Conservation (phyloP, 2,113 vertebrate species). For the Hymenochirus boettgeri region DNA sequence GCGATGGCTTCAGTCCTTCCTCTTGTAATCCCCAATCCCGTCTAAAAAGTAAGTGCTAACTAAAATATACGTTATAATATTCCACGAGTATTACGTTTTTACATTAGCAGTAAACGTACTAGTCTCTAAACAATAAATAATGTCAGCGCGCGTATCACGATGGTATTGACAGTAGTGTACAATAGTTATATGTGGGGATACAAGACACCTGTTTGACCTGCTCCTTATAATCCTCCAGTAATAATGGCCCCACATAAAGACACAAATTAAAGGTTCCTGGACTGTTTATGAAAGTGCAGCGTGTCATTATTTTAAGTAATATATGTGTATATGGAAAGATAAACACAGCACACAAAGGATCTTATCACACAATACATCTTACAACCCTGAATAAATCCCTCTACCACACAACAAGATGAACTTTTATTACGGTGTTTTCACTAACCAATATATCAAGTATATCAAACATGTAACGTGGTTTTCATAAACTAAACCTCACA, state of each 20-base stretch:
- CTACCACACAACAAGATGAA: neutral
- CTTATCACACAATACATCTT: neutral
- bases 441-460: neutral
- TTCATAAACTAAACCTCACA: constrained; percentile 2
- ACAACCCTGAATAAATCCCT: neutral
- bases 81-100: neutral
- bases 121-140: constrained; percentile 9
- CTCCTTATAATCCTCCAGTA: neutral
- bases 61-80: no score
- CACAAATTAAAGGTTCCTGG: constrained; percentile 12
- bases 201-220: constrained; percentile 30
- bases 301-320: constrained; percentile 20
- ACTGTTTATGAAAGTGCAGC: constrained; percentile 32
- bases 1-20: no score
- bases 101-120: constrained; percentile 2
- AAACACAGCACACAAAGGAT: constrained; percentile 11
- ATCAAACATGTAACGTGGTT: neutral
- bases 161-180: constrained; percentile 1
- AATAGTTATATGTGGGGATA: constrained; percentile 1
- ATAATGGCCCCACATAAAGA: constrained; percentile 12
- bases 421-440: constrained; percentile 11
- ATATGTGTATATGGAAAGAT: constrained; percentile 13
- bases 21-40: no score
- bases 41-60: no score
- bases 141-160: neutral